Evolutionary conservation across 2,888 invertebrate species (phyloP).

Genomic region (Hydropsyche betteni): DNA sequence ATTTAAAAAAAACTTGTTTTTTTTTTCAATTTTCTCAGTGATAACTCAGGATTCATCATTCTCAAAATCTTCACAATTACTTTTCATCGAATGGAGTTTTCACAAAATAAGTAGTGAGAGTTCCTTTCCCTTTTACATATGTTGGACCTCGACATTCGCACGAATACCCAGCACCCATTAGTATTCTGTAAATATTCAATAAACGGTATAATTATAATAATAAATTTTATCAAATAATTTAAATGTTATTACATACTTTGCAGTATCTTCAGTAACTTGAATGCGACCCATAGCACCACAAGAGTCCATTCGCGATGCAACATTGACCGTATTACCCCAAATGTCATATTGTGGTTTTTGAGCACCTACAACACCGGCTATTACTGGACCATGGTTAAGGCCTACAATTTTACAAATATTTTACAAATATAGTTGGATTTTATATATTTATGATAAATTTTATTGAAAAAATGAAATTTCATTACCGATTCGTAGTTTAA

Average conservation of each 20-base stretch:
- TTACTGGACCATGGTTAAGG: constrained; percentile 88
- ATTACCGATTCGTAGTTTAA: constrained; percentile 90
- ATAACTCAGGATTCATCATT: background rate
- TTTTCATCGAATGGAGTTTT: constrained; percentile 81
- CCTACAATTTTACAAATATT: constrained; percentile 64
- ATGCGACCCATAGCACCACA: constrained; percentile 89
- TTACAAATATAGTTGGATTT: background rate
- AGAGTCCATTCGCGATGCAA: constrained; percentile 97
- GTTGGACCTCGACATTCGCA: constrained; percentile 93
- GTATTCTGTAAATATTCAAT: constrained; percentile 64
- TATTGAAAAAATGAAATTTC: too few relatives aligned
- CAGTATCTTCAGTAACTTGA: constrained; percentile 72
- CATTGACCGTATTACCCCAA: constrained; percentile 98
- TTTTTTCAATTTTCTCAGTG: too few relatives aligned
- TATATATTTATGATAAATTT: too few relatives aligned
- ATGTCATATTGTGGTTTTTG: constrained; percentile 99
- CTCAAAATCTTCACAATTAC: constrained; percentile 50
- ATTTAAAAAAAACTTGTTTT: too few relatives aligned
- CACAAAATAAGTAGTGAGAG: constrained; percentile 89
- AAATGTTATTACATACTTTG: constrained; percentile 56
- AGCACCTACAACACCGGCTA: constrained; percentile 96
- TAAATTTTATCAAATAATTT: background rate
- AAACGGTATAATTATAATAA: too few relatives aligned
- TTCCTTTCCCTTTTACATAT: constrained; percentile 94
- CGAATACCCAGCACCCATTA: constrained; percentile 85